These are phyloP conservation scores for Penelope pileata DNA, from an alignment of 2,113 vertebrate species.

Conservation along the genomic window DNA sequence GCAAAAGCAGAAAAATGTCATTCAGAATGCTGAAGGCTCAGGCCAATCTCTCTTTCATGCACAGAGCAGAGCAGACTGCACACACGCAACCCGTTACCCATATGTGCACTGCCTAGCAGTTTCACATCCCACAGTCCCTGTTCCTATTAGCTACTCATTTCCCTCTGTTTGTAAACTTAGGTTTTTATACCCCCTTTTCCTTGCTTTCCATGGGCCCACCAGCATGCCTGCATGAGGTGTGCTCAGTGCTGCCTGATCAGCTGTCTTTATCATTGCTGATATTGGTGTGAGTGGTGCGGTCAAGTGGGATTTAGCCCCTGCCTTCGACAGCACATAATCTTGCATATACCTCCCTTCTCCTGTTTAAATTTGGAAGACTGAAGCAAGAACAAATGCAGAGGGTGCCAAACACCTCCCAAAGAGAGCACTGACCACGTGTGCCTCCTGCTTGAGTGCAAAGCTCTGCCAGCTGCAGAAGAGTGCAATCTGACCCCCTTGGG, in stretches of 20 bases:
- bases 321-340: neutral
- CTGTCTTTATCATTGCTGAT: fast-evolving
- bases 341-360: neutral
- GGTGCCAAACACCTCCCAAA: neutral
- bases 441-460: neutral
- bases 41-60: neutral
- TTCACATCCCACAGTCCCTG: too few species aligned
- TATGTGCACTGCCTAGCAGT: neutral
- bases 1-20: slow-evolving; percentile 25
- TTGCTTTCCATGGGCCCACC: fast-evolving
- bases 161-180: neutral
- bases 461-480: fast-evolving
- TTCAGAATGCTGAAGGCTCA: neutral
- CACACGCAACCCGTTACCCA: neutral
- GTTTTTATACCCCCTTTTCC: neutral
- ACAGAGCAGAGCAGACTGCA: neutral
- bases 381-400: neutral
- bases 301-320: neutral
- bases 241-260: neutral
- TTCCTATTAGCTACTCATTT: neutral
- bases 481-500: neutral
- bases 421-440: neutral
- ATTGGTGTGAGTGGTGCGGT: neutral
- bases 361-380: neutral
- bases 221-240: too few species aligned